Conservation (phyloP, 2,113 vertebrate species). For the Acanthochromis polyacanthus region DNA sequence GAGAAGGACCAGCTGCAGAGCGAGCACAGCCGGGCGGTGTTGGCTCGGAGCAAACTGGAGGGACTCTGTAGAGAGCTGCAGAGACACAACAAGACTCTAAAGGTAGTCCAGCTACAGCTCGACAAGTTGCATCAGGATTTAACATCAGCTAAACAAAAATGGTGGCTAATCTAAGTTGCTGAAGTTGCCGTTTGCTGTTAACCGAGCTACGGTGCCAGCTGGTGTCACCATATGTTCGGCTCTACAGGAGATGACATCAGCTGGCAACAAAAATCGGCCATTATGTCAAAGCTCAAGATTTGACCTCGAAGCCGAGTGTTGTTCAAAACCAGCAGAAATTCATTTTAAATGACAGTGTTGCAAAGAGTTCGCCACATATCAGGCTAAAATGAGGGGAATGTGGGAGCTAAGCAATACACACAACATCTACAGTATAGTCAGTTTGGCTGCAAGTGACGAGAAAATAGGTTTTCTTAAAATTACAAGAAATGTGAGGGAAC, state of each 20-base stretch:
- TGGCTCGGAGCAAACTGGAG: conserved; percentile 97
- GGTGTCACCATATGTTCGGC: conserved; percentile 43
- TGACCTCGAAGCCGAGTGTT: conserved; percentile 24
- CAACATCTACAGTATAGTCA: no score
- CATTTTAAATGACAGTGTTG: no score
- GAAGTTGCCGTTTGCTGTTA: background rate
- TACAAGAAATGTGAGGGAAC: no score
- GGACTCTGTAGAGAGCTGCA: conserved; percentile 96
- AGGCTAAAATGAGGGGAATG: no score
- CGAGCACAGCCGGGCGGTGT: conserved; percentile 94
- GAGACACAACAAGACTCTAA: conserved; percentile 98
- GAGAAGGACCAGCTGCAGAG: conserved; percentile 97
- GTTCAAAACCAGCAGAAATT: background rate
- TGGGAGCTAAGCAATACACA: no score
- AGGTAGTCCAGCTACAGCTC: conserved; percentile 82
- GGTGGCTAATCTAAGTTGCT: background rate
- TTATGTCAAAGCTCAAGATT: conserved; percentile 38
- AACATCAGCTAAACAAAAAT: background rate
- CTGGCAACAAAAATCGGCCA: conserved; percentile 41
- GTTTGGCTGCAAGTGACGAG: no score
- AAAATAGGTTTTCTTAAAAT: no score
- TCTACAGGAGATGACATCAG: conserved; percentile 49
- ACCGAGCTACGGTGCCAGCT: conserved; percentile 12
- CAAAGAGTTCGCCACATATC: no score
- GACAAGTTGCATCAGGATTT: background rate